These are phyloP conservation scores for Picus viridis DNA, from an alignment of 2,797 vertebrate species.

Conservation along the genomic window DNA sequence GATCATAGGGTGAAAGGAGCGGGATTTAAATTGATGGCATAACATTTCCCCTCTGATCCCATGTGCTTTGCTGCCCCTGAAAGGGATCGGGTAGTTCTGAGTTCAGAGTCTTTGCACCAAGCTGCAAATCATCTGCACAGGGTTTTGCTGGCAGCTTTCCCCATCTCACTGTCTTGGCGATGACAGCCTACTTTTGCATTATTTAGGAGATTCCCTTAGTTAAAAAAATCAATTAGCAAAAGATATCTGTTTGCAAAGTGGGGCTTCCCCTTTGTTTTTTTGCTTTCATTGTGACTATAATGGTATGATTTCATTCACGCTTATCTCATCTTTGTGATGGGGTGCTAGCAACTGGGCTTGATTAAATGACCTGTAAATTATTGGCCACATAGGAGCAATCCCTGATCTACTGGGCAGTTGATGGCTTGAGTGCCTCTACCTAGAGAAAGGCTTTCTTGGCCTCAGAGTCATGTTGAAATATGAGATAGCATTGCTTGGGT, in stretches of 20 bases:
- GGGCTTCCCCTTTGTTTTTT: background rate
- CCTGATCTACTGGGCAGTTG: conserved; percentile 8
- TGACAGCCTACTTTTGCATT: background rate
- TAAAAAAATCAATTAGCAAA: background rate
- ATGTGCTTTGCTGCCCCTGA: background rate
- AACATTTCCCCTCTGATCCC: background rate
- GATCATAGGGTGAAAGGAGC: background rate
- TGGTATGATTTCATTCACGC: background rate
- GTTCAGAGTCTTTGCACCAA: conserved; percentile 26
- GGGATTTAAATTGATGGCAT: conserved; percentile 26
- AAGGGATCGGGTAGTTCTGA: background rate
- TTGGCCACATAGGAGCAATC: conserved; percentile 54
- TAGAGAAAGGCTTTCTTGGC: background rate
- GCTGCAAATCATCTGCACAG: background rate
- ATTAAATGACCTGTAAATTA: conserved; percentile 58
- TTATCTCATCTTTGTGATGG: background rate
- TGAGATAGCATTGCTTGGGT: background rate
- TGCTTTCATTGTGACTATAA: background rate
- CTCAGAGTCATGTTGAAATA: background rate
- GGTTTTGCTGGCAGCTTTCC: background rate
- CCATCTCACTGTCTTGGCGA: background rate
- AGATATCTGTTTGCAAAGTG: background rate
- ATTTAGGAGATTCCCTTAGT: conserved; percentile 36
- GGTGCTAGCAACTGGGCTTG: conserved; percentile 1
- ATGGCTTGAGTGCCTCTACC: conserved; percentile 5